phyloP scores from a whole-genome alignment of 2,888 invertebrate species.

The Druceiella hillmani region DNA sequence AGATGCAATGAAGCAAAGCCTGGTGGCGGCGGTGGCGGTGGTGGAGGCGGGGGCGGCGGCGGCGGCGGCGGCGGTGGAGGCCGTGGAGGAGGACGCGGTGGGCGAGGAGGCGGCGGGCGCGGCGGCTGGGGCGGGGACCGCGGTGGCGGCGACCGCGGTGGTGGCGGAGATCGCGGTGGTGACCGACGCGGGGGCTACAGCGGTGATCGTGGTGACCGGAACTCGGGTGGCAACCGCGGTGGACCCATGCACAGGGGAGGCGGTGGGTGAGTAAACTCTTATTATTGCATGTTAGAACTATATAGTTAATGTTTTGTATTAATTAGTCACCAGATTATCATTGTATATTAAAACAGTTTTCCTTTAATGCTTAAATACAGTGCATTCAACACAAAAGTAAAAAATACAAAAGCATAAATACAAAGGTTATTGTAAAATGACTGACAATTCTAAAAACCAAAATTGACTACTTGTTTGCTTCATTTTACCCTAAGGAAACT shows the following conservation, averaged over 20 bases:
- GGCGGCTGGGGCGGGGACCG: constrained; percentile 40
- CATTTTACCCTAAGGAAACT: too few relatives aligned
- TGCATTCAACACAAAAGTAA: too few relatives aligned
- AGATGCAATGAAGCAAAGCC: constrained; percentile 47
- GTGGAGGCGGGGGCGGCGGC: constrained; percentile 31
- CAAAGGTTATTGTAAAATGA: too few relatives aligned
- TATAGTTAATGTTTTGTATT: too few relatives aligned
- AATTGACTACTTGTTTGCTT: too few relatives aligned
- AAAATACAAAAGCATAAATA: too few relatives aligned
- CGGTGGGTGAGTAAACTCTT: constrained; percentile 29
- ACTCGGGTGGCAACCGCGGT: constrained; percentile 34
- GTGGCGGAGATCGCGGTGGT: constrained; percentile 25
- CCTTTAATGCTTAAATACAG: too few relatives aligned
- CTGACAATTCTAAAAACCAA: too few relatives aligned
- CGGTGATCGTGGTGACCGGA: constrained; percentile 28
- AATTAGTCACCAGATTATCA: too few relatives aligned
- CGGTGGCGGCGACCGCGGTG: constrained; percentile 35
- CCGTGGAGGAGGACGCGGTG: constrained; percentile 31
- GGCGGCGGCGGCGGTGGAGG: constrained; percentile 33
- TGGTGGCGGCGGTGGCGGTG: constrained; percentile 38
- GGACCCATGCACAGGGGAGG: constrained; percentile 50
- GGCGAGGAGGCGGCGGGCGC: constrained; percentile 34
- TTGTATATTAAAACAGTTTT: too few relatives aligned
- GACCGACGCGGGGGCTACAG: constrained; percentile 29
- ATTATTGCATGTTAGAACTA: background rate